These are phyloP conservation scores for Eudasyphora cyanicolor DNA, from an alignment of 2,888 invertebrate genomes.

Conservation along the genomic window DNA sequence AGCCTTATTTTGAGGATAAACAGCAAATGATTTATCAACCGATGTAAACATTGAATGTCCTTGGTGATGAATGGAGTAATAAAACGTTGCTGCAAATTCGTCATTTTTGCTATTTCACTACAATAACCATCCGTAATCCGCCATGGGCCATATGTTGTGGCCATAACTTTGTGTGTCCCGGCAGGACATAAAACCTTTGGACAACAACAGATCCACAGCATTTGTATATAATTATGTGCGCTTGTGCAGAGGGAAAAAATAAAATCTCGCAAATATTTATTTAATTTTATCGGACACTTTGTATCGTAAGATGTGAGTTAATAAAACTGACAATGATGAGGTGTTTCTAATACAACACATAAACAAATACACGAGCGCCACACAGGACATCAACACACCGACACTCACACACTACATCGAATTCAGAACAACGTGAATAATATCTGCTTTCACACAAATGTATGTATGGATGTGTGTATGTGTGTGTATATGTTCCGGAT, in stretches of 20 bases:
- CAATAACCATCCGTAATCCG: too few relatives aligned
- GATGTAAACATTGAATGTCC: neutral
- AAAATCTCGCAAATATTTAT: constrained; percentile 45
- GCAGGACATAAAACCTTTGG: neutral
- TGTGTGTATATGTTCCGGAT: constrained; percentile 1
- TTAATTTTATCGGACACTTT: constrained; percentile 37
- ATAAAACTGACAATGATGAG: constrained; percentile 48
- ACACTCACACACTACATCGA: constrained; percentile 3
- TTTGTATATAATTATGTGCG: too few relatives aligned
- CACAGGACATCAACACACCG: neutral
- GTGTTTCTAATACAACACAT: constrained; percentile 53
- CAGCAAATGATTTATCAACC: too few relatives aligned
- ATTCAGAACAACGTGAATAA: neutral
- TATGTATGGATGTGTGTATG: neutral
- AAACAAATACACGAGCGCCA: constrained; percentile 6
- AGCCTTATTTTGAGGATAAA: too few relatives aligned
- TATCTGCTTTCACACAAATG: too few relatives aligned
- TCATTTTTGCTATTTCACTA: neutral
- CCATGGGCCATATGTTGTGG: neutral
- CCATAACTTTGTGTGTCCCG: neutral
- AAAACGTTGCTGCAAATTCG: neutral
- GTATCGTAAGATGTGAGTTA: constrained; percentile 35
- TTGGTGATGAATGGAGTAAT: neutral
- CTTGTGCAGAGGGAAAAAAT: constrained; percentile 8
- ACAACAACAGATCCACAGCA: neutral